Base-by-base conservation (phyloP, 2,888 invertebrate genomes). In the Rhaphigaster nebulosa region DNA sequence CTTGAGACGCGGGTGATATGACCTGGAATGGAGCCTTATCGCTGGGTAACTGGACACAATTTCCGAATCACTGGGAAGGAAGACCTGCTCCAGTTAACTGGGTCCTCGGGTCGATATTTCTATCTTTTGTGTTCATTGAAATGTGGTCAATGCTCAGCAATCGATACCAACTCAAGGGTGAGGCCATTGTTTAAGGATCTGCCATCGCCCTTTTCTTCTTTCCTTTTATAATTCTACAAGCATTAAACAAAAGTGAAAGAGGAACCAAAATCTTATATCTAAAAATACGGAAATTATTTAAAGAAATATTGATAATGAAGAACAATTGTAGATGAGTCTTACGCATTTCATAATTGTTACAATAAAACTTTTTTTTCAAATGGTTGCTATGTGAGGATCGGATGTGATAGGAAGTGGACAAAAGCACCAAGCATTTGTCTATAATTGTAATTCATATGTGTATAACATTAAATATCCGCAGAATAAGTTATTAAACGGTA, bases 31-130 rank as follows among this genome's bases (percentile, higher is more conserved):
- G 84, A 84, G 20, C 84, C 84, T 84, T 84, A 84, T 84, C 84
- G 84, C 70, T 84, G 84, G 45, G 84, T 50, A 84, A 84, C 84
- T 84, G 84, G 45, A 84, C 84, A 84, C 84, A 84, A 84, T 84
- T 84, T 84, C 84, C 84, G 84, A 84, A 84, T 84, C 84, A 84
- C n/a, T 84, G 84, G 84, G 45, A 84, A 84, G 84, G 84, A 84
- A 84, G 84, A 84, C 45, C 38, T 84, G 84, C 84, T n/a, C 84
- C 84, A 45, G 84, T 45, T 84, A 84, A n/a, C 84, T 45, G 84
- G 80, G 18, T 50, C 20, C n/a, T 45, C 15, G 84, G 84, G n/a
- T 84, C 84, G 84, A 84, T 84, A 84, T 50, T 45, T 84, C 41
- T 45, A 50, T 84, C 84, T 84, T 84, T 84, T 84, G 84, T 84